Percentiles rank a stretch among this genome's conserved stretches.
phyloP scores from a whole-genome alignment of 2,113 vertebrate genomes.

The Sarotherodon lohbergeri region DNA sequence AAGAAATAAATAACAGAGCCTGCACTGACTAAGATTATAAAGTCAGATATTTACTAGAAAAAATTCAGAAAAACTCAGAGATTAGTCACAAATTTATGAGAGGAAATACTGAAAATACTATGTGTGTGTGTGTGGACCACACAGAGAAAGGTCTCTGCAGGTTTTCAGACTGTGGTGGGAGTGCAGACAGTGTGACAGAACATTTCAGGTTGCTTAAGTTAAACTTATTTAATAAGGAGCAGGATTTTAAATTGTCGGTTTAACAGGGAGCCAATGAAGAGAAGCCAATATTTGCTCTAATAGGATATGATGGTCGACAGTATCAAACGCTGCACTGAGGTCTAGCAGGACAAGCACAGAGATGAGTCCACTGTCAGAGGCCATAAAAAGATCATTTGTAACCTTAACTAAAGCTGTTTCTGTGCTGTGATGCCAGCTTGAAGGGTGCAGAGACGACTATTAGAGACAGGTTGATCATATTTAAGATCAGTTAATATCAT shows the following conservation, averaged over 20 bases:
- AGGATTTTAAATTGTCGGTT: not conserved
- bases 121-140: too few relatives aligned
- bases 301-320: not conserved
- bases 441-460: not conserved
- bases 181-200: not conserved
- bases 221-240: not conserved
- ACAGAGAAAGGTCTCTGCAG: not conserved
- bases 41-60: not conserved
- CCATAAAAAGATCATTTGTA: not conserved
- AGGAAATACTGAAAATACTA: too few relatives aligned
- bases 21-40: not conserved
- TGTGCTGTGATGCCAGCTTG: not conserved
- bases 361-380: not conserved
- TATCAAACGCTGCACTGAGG: rapidly evolving
- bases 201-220: not conserved
- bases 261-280: not conserved
- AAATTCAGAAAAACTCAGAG: not conserved
- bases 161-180: not conserved
- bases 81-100: too few relatives aligned
- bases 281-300: not conserved
- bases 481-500: not conserved
- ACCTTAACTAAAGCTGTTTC: not conserved
- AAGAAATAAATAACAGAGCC: not conserved
- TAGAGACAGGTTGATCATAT: not conserved
- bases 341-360: not conserved